phyloP scores from a whole-genome alignment of 1,140 invertebrate species.

The Colletes gigas region DNA sequence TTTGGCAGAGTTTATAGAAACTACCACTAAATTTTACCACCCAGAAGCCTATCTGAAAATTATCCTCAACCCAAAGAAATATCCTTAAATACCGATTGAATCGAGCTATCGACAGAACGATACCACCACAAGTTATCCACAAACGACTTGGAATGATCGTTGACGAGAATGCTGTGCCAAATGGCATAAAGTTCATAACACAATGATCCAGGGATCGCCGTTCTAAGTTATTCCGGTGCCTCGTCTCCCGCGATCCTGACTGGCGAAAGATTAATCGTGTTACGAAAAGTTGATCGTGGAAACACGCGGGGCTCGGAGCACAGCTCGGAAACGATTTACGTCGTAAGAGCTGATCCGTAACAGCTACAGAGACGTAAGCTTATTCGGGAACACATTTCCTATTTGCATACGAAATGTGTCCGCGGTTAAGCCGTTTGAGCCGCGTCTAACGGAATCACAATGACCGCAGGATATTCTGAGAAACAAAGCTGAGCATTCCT shows the following conservation, averaged over 20 bases:
- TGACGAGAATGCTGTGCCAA: neutral
- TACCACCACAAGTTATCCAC: neutral
- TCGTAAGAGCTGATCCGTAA: constrained; percentile 63
- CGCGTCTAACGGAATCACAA: constrained; percentile 64
- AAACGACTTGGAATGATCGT: neutral
- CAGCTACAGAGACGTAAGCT: constrained; percentile 65
- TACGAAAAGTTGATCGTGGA: constrained; percentile 52
- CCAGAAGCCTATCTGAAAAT: no score
- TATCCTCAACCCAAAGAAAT: no score
- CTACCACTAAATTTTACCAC: no score
- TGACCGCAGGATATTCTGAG: constrained; percentile 59
- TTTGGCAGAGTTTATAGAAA: no score
- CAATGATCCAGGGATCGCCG: neutral
- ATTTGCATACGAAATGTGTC: constrained; percentile 68
- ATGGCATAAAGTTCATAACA: neutral
- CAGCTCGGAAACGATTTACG: constrained; percentile 58
- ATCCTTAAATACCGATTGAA: no score
- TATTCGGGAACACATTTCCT: constrained; percentile 67
- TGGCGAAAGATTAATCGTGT: constrained; percentile 52
- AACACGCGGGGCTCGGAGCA: neutral
- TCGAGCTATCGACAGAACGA: neutral
- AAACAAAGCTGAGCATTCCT: constrained; percentile 45
- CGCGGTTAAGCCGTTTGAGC: constrained; percentile 64
- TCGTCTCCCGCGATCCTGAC: neutral
- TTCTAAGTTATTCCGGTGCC: constrained; percentile 12